Evolutionary conservation across 2,113 vertebrate genomes (phyloP), one percentile per base, ranked within the genome.

Genomic region (Dermatemys mawii): DNA sequence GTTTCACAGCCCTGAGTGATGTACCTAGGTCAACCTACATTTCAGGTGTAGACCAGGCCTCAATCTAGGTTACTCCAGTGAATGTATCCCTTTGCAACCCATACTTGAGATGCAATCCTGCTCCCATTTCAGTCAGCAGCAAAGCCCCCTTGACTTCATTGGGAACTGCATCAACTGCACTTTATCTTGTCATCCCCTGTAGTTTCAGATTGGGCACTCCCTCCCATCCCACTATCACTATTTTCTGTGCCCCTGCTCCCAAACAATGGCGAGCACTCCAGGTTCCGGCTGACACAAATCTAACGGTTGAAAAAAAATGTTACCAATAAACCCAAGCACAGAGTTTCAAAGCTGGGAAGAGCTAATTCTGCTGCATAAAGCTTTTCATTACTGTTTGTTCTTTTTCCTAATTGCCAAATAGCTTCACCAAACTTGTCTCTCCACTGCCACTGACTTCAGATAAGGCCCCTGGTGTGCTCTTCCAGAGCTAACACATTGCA

Each of bases 101-200:
- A 6, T 92, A 41, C 48, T 53, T 5, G 90, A 84, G 89, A 7
- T 1, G 0, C 4, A 76, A 2, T 76, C 86, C 51, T 0, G 1
- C 2, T 41, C 57, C 89, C 81, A 32, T 19, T 12, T 24, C 11
- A 41, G 38, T 50, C 44, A 51, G 51, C 16, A 14, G 60, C 46
- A 50, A 38, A 67, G n/a, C 54, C 27, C 54, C 54, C 10, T 55
- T 26, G 26, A 27, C 54, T 7, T 1, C 0, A 8, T 1, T 49
- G 4, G 2, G 1, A 44, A 5, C 2, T 0, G 41, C 6, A 3
- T 0, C 0, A 4, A 5, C 91, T 85, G 51, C 4, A 85, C n/a
- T 19, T 78, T 53, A 76, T 82, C 63, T 22, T 32, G 5, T 70
- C 9, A 21, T n/a, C 48, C 22, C 35, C 49, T 12, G 14, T 1